Percentiles rank a stretch among this genome's conserved stretches.
Conservation (phyloP, 1,140 invertebrate species). For the Catajapyx aquilonaris region DNA sequence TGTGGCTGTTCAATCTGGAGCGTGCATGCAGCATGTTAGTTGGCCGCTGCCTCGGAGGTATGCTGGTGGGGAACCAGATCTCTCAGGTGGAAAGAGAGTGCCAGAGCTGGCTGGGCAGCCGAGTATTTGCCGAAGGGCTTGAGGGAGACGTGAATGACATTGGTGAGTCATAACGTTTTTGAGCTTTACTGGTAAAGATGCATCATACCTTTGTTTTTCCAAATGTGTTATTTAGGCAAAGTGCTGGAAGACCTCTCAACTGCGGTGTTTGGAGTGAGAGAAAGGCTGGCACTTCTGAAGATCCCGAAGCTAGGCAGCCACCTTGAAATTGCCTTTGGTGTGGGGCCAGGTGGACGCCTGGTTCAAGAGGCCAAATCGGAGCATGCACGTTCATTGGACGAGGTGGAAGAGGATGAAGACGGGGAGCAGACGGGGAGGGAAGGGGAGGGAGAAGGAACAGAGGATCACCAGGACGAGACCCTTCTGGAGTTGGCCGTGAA, state of each 20-base stretch:
- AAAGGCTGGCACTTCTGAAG: not conserved
- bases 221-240: not conserved
- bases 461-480: too few species aligned
- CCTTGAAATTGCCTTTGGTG: too few species aligned
- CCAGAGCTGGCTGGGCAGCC: constrained; percentile 26
- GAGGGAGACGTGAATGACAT: constrained; percentile 15
- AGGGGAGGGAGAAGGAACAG: too few species aligned
- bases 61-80: constrained; percentile 27
- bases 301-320: too few species aligned
- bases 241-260: not conserved
- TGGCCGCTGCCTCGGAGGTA: constrained; percentile 33
- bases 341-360: too few species aligned
- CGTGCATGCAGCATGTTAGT: constrained; percentile 33
- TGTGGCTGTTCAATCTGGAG: constrained; percentile 39
- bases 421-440: too few species aligned
- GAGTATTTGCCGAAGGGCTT: constrained; percentile 31
- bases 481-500: too few species aligned
- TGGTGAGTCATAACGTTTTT: constrained; percentile 7
- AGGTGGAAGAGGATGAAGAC: too few species aligned
- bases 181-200: not conserved
- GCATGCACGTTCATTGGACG: too few species aligned
- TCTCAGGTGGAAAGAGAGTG: constrained; percentile 24
- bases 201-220: not conserved
- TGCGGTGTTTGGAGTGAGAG: not conserved
- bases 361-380: too few species aligned